Percentiles rank a stretch among this genome's conserved stretches.
phyloP scores from a whole-genome alignment of 35 echinoderm and acorn worm species.

The Apostichopus japonicus region DNA sequence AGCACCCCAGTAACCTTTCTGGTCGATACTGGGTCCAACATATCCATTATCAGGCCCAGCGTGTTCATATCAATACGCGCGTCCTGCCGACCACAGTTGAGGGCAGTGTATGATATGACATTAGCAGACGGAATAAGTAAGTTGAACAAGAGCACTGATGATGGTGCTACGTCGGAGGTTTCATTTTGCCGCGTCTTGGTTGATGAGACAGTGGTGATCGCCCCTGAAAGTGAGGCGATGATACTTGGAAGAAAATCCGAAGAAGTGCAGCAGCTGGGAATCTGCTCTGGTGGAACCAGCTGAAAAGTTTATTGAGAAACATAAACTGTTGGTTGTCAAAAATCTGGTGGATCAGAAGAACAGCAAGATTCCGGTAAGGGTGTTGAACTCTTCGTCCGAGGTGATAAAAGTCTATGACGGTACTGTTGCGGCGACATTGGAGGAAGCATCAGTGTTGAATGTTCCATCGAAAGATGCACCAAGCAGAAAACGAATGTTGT shows the following conservation, averaged over 20 bases:
- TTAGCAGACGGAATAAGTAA: conserved; percentile 14
- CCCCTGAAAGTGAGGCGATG: conserved; percentile 42
- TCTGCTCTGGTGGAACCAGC: conserved; percentile 50
- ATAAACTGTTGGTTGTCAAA: conserved; percentile 4
- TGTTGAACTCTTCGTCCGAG: neutral
- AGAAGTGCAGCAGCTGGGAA: neutral
- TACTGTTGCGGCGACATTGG: neutral
- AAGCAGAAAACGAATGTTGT: neutral
- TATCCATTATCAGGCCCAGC: conserved; percentile 32
- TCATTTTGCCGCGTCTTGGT: conserved; percentile 48
- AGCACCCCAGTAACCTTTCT: neutral
- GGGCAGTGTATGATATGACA: neutral
- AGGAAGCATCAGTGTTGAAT: neutral
- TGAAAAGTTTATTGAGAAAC: conserved; percentile 18
- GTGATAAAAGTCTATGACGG: neutral
- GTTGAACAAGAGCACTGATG: neutral
- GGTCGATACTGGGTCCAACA: conserved; percentile 29
- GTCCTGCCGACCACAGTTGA: conserved; percentile 4
- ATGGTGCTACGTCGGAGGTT: neutral
- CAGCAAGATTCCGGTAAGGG: neutral
- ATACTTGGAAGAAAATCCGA: neutral
- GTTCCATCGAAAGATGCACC: neutral
- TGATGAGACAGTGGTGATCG: conserved; percentile 26
- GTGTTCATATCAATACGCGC: neutral
- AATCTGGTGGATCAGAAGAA: neutral